Evolutionary conservation across 2,888 invertebrate species (phyloP), one percentile per base, ranked within the genome.

Genomic region (Hypena proboscidalis): DNA sequence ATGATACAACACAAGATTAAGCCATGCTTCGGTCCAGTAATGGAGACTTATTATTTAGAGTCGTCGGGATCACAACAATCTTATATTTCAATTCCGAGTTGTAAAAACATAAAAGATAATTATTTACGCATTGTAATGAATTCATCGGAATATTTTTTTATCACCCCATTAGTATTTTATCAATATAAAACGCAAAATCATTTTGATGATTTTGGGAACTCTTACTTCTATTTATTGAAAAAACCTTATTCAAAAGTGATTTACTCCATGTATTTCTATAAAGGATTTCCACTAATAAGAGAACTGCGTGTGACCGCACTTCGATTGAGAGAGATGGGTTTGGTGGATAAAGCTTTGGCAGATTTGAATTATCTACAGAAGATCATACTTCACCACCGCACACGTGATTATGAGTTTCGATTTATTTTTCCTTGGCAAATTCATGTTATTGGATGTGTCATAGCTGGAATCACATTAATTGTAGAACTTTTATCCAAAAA

Each of bases 271-370:
- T 85, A 72, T 22, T 54, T 80, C 3, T 74, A 79, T 32, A 85
- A 84, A 51, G 86, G 85, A 0, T 85, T 85, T 40, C 85, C 84
- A 1, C 42, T 76, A 21, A 4, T 44, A 0, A 38, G 68, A 0
- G 57, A 51, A 5, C 33, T 84, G 3, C 55, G 74, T 9, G 3
- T 20, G 1, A 47, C 60, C 2, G 51, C 70, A 1, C 45, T 84
- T 0, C 51, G 63, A 1, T 31, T 85, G 4, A 60, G 72, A 22
- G 83, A 85, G 35, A 71, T 58, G 8, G 85, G 85, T 4, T 40
- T 83, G 3, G 58, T 75, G 1, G 51, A 63, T 0, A 70, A 69
- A 26, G 42, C 38, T 2, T 5, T 65, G 8, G 9, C 42, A 3
- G 58, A 73, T 17, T 45, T 73, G 31, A 45, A 45, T 22, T 51